A percentile compares a stretch with the other conserved stretches of the same genome.
Evolutionary conservation across 1,140 invertebrate species (phyloP).

Genomic region (Conus betulinus): DNA sequence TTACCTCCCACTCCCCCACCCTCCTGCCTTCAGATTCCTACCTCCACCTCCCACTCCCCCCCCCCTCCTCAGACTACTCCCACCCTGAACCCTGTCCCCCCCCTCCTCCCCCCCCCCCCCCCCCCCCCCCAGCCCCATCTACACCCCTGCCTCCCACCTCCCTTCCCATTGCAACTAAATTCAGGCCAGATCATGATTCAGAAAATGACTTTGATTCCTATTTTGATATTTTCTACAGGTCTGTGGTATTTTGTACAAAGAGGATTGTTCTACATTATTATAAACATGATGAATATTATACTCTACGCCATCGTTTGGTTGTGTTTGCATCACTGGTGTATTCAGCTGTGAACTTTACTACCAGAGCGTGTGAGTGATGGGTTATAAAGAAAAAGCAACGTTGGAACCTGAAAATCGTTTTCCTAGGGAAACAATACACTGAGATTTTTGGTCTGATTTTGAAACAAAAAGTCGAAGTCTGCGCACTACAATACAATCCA

Average conservation of each 20-base stretch:
- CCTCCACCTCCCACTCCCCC: not conserved
- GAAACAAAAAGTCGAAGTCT: too few species aligned
- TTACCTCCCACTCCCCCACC: too few species aligned
- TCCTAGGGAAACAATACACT: too few species aligned
- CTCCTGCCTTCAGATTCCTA: not conserved
- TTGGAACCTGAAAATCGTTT: too few species aligned
- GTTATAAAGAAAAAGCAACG: not conserved
- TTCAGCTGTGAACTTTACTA: not conserved
- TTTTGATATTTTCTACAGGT: not conserved
- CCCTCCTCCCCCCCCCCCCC: not conserved
- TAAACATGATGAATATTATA: not conserved
- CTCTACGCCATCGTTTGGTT: constrained; percentile 26
- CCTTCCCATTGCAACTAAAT: not conserved
- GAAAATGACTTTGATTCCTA: not conserved
- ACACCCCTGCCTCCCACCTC: not conserved
- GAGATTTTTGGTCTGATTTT: too few species aligned
- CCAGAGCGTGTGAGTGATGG: not conserved
- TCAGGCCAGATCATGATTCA: not conserved
- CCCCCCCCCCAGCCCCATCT: not conserved
- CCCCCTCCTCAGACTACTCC: not conserved
- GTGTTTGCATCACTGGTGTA: constrained; percentile 24
- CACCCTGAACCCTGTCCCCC: not conserved
- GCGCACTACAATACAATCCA: too few species aligned
- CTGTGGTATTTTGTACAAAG: constrained; percentile 8
- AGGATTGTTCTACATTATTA: not conserved